A percentile compares a stretch with the other conserved stretches of the same genome.
phyloP scores from a whole-genome alignment of 1,140 invertebrate genomes.

The Meloidogyne hapla region DNA sequence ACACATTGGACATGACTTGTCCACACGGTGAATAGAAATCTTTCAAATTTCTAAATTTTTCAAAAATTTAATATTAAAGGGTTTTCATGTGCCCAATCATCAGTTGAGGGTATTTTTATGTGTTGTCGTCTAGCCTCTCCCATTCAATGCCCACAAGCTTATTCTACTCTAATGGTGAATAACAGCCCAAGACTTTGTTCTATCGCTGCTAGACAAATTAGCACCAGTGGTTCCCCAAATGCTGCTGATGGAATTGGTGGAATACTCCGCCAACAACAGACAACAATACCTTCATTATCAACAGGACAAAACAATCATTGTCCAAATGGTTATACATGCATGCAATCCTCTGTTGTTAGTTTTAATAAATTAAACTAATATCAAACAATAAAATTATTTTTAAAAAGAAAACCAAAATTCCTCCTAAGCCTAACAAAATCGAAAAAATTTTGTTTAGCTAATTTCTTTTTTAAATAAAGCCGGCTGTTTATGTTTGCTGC shows the following conservation, averaged over 20 bases:
- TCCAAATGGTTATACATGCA: conserved; percentile 38
- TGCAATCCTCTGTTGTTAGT: conserved; percentile 39
- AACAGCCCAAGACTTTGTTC: conserved; percentile 45
- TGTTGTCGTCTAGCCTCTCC: conserved; percentile 47
- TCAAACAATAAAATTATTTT: not conserved
- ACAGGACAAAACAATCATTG: conserved; percentile 31
- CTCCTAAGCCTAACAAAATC: no score
- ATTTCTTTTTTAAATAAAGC: conserved; percentile 37
- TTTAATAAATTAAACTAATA: conserved; percentile 7
- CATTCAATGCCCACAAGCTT: conserved; percentile 37
- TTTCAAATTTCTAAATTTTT: not conserved
- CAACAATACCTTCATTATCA: not conserved
- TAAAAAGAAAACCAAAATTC: conserved; percentile 4
- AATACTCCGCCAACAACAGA: not conserved
- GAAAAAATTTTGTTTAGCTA: no score
- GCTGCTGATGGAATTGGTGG: not conserved
- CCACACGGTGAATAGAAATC: conserved; percentile 29
- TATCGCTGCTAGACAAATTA: conserved; percentile 2
- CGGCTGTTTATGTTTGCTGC: conserved; percentile 54
- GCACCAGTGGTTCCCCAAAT: not conserved
- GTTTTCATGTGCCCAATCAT: conserved; percentile 48
- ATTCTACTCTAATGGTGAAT: conserved; percentile 46
- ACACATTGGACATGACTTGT: conserved; percentile 46
- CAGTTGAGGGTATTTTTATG: conserved; percentile 48
- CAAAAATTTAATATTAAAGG: conserved; percentile 24